Percentiles rank a stretch among this genome's conserved stretches.
Conservation (phyloP, 2,797 vertebrate species). For the Clamator glandarius region DNA sequence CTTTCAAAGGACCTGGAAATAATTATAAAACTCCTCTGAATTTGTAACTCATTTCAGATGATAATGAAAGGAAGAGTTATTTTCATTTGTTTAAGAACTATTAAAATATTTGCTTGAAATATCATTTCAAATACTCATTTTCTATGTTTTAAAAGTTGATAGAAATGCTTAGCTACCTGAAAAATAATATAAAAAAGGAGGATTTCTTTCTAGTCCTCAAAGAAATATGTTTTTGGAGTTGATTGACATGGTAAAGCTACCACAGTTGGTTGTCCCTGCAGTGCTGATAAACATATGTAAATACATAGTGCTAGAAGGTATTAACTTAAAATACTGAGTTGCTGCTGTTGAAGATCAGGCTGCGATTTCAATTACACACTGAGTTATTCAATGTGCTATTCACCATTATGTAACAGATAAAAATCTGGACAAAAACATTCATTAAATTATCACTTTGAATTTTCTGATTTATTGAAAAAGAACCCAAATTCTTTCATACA, state of each 20-base stretch:
- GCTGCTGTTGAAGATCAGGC: neutral
- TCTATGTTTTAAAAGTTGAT: neutral
- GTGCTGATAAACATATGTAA: neutral
- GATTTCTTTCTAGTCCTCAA: neutral
- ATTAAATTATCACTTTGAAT: neutral
- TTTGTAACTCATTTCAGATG: neutral
- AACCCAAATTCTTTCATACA: accelerated
- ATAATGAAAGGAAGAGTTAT: neutral
- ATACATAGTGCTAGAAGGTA: neutral
- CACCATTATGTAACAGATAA: neutral
- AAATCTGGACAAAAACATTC: neutral
- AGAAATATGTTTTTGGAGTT: neutral
- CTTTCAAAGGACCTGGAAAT: neutral
- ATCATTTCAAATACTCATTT: neutral
- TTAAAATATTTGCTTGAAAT: neutral
- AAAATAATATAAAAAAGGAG: neutral
- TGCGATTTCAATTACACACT: neutral
- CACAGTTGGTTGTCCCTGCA: neutral
- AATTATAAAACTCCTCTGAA: neutral
- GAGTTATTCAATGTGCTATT: neutral
- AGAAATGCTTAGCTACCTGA: neutral
- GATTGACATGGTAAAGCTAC: neutral
- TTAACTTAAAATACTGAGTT: neutral
- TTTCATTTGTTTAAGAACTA: neutral
- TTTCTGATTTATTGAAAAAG: neutral